These are phyloP conservation scores for Todiramphus chloris DNA, from an alignment of 2,113 vertebrate species.

Conservation along the genomic window DNA sequence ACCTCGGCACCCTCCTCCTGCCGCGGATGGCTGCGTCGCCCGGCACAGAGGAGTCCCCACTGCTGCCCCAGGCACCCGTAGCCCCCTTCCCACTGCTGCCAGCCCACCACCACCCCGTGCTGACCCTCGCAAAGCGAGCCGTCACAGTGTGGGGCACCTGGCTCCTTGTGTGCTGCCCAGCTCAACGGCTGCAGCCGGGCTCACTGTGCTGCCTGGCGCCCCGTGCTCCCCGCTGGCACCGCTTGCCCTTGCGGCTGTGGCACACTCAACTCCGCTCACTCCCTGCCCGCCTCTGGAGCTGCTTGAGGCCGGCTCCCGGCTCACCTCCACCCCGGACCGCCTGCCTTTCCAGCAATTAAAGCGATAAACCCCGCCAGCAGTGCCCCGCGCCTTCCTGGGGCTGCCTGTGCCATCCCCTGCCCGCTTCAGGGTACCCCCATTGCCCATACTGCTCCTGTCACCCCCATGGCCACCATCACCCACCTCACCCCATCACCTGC, in stretches of 20 bases:
- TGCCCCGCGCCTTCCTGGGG: slow-evolving; percentile 52
- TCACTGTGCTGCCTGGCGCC: not conserved
- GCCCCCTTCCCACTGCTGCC: not conserved
- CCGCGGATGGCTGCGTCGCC: not conserved
- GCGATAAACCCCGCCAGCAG: slow-evolving; percentile 23
- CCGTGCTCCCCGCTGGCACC: not conserved
- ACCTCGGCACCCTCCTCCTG: not conserved
- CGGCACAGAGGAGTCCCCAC: not conserved
- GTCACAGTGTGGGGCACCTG: not conserved
- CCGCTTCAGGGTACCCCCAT: accelerated
- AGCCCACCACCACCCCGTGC: not conserved
- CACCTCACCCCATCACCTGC: not conserved
- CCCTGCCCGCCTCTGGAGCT: not conserved
- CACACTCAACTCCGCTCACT: not conserved
- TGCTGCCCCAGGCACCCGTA: not conserved
- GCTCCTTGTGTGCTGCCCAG: not conserved
- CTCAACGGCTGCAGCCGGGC: not conserved
- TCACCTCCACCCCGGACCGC: not conserved
- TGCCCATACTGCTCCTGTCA: not conserved
- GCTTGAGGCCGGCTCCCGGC: not conserved
- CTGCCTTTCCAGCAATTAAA: slow-evolving; percentile 56
- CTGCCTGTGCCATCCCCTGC: not conserved
- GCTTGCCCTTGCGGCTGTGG: not conserved
- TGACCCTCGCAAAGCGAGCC: not conserved
- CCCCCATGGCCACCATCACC: not conserved